phyloP scores from a whole-genome alignment of 2,797 vertebrate genomes.

The Crypturellus tataupa region DNA sequence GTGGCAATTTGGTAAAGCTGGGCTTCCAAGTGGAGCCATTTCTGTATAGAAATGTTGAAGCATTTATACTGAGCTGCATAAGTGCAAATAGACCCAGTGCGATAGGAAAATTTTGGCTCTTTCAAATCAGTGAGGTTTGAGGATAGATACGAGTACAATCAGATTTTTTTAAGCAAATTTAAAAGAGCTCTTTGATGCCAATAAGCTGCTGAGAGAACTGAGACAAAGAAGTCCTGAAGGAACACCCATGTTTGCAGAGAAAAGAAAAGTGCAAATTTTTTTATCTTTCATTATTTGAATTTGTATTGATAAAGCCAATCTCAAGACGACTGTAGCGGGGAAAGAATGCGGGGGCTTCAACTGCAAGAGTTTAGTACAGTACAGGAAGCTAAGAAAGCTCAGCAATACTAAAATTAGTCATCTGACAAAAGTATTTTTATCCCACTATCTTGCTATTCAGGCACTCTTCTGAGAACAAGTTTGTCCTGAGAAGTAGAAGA shows the following conservation, averaged over 20 bases:
- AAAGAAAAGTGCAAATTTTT: neutral
- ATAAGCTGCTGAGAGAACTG: neutral
- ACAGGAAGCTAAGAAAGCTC: neutral
- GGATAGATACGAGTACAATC: neutral
- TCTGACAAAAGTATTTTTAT: slow-evolving; percentile 21
- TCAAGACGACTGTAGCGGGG: neutral
- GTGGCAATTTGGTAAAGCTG: neutral
- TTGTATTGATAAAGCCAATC: neutral
- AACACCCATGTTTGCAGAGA: neutral
- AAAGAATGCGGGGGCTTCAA: neutral
- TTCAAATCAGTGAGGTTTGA: neutral
- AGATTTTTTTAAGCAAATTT: neutral
- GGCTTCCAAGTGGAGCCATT: neutral
- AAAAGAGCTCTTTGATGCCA: neutral
- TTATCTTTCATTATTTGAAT: neutral
- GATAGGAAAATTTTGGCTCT: neutral
- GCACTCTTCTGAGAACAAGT: neutral
- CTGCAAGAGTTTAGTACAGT: neutral
- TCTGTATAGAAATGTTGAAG: neutral
- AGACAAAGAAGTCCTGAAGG: neutral
- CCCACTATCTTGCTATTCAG: neutral
- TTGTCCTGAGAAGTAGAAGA: slow-evolving; percentile 10
- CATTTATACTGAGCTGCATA: neutral
- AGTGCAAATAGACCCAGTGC: neutral
- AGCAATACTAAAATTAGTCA: neutral